Evolutionary conservation across 2,888 invertebrate species (phyloP), one percentile per base, ranked within the genome.

Genomic region (Tholera decimalis): DNA sequence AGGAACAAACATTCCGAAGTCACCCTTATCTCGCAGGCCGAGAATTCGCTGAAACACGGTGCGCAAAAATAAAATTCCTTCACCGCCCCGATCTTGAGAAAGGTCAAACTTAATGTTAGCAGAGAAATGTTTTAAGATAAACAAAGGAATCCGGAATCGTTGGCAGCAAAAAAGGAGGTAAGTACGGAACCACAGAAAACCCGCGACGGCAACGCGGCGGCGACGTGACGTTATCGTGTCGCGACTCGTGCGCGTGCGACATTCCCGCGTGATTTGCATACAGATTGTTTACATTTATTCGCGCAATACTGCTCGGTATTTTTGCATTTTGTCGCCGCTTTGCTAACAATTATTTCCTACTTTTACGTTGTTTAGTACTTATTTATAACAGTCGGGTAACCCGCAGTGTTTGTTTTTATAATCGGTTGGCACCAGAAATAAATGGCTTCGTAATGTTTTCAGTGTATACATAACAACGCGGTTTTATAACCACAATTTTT

Each of bases 241-340:
- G 35, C 15, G 35, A n/a, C n/a, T 85, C 87, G 80, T 83, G 85
- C 86, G 85, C 85, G 77, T 81, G 84, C 85, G 86, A 87, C 85
- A 83, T 85, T 75, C 76, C 79, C 82, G 74, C 83, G 86, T 87
- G 88, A 91, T 92, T 92, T 88, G 89, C 92, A 92, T 92, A 88
- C 88, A 90, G 88, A 91, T 91, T 88, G 89, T 89, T 87, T 85
- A 88, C 89, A 89, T 88, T 85, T 86, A 84, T 81, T 78, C 78
- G 63, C 70, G 71, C 75, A 83, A 75, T 78, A 77, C 74, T 65
- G 83, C 74, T 68, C 35, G 68, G 75, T 77, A 79, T 83, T 84
- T 87, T 83, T 85, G 84, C 83, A 84, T 83, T 84, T 80, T 72
- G 73, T 63, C 65, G 68, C 73, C 76, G 65, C 70, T 72, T 69